These are phyloP conservation scores for Tribolium castaneum DNA, from an alignment of 1,140 invertebrate genomes.

Conservation along the genomic window DNA sequence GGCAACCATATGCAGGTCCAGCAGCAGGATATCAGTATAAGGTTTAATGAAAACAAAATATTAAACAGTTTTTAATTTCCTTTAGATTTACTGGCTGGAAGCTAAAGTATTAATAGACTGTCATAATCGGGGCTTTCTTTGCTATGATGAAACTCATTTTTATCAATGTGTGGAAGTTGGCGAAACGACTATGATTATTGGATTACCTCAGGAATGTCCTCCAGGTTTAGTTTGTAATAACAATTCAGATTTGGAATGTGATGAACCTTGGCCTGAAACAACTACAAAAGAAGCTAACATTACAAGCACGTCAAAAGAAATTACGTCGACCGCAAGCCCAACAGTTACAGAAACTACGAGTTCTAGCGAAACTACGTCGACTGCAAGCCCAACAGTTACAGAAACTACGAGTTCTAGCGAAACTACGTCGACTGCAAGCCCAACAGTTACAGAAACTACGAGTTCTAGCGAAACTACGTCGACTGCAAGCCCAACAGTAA, in stretches of 20 bases:
- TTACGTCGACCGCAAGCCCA: not conserved
- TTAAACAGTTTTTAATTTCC: not conserved
- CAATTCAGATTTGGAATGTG: slow-evolving; percentile 47
- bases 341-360: not conserved
- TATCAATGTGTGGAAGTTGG: slow-evolving; percentile 52
- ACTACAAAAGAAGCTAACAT: slow-evolving; percentile 37
- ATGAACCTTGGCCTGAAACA: slow-evolving; percentile 40
- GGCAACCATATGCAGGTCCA: not conserved
- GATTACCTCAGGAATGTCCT: slow-evolving; percentile 47
- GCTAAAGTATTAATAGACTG: slow-evolving; percentile 46
- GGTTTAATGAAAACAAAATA: not conserved
- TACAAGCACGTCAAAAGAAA: not conserved
- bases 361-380: not conserved
- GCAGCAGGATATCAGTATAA: not conserved
- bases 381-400: not conserved
- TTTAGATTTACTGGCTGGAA: not conserved
- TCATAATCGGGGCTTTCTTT: slow-evolving; percentile 48
- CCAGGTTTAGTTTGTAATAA: slow-evolving; percentile 48
- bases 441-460: not conserved
- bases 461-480: not conserved
- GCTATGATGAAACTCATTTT: slow-evolving; percentile 49
- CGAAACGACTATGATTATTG: slow-evolving; percentile 45
- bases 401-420: not conserved
- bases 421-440: not conserved
- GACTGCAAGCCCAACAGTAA: not conserved